A percentile compares a stretch with the other conserved stretches of the same genome.
Evolutionary conservation across 2,113 vertebrate genomes (phyloP).

Genomic region (Colius striatus): DNA sequence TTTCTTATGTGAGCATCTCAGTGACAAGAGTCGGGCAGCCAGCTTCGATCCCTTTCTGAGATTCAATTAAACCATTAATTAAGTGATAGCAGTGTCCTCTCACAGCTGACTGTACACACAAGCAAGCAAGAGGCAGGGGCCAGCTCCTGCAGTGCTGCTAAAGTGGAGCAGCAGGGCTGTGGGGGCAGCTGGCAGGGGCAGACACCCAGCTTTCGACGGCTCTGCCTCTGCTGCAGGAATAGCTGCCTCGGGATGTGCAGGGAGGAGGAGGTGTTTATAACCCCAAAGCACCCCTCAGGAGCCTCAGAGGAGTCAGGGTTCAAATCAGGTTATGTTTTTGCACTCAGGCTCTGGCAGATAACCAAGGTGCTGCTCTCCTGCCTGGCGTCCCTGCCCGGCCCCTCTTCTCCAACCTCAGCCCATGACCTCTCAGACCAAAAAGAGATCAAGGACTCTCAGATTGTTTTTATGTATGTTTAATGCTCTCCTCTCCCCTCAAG

Average conservation of each 20-base stretch:
- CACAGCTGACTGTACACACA: slow-evolving; percentile 15
- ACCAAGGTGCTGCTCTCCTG: neutral
- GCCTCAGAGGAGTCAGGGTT: neutral
- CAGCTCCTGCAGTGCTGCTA: slow-evolving; percentile 18
- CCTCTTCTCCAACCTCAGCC: slow-evolving; percentile 7
- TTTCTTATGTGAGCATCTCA: slow-evolving; percentile 16
- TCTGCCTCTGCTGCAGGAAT: neutral
- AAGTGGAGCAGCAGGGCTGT: slow-evolving; percentile 32
- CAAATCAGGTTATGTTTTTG: neutral
- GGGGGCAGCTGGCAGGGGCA: slow-evolving; percentile 2
- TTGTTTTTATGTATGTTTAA: slow-evolving; percentile 51
- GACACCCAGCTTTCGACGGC: neutral
- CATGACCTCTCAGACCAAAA: neutral
- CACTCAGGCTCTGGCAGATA: neutral
- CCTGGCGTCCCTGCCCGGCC: neutral
- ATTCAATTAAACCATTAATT: slow-evolving; percentile 55
- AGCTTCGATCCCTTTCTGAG: slow-evolving; percentile 32
- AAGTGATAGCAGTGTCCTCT: slow-evolving; percentile 58
- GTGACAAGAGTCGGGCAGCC: slow-evolving; percentile 12
- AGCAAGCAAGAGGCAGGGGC: neutral
- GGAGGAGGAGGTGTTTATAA: slow-evolving; percentile 25
- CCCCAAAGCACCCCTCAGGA: neutral
- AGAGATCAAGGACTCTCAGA: slow-evolving; percentile 43
- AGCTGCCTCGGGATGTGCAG: neutral
- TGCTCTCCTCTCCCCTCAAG: slow-evolving; percentile 44